Evolutionary conservation across 2,797 vertebrate genomes (phyloP), one percentile per base, ranked within the genome.

Genomic region (Benthosema pterotum): DNA sequence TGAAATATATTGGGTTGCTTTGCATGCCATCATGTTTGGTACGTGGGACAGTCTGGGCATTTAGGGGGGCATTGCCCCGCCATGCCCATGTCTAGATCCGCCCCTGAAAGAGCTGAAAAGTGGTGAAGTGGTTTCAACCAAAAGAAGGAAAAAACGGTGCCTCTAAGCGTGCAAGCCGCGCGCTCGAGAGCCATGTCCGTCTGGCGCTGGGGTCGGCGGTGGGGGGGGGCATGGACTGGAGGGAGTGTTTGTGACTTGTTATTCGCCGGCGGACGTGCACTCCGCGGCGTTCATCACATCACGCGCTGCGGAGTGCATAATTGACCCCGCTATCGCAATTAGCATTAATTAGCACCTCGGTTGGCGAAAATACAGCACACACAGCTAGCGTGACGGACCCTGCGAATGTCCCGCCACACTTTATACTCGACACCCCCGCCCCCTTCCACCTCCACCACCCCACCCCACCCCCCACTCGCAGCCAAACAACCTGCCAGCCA

Each of bases 261-360:
- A 69, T 72, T 61, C 22, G 9, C 77, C 67, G 60, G n/a, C n/a
- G n/a, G n/a, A n/a, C n/a, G n/a, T n/a, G n/a, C n/a, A 77, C 80
- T 78, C 52, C n/a, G 72, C 71, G 77, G 74, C 83, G 78, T 71
- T 79, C 84, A 82, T 85, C 83, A 82, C 84, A 82, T 85, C 83
- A 82, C 64, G 71, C 74, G 79, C 75, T 74, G 68, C 60, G 72
- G 75, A 87, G 72, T 83, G 82, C 74, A 73, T 84, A 87, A 89
- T 86, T 87, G 82, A 85, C 75, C 80, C 80, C 70, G 75, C 67
- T 80, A 55, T 74, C 70, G 75, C 80, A 87, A 82, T 89, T 87
- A 89, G 74, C 83, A 83, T 87, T 87, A 83, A 88, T 88, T 88
- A 89, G 72, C 83, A 83, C 83, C 83, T 89, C 79, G 83, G 85